Percentiles rank a stretch among this genome's conserved stretches.
These are phyloP conservation scores for Tenthredo distinguenda DNA, from an alignment of 2,888 invertebrate species.

Conservation along the genomic window DNA sequence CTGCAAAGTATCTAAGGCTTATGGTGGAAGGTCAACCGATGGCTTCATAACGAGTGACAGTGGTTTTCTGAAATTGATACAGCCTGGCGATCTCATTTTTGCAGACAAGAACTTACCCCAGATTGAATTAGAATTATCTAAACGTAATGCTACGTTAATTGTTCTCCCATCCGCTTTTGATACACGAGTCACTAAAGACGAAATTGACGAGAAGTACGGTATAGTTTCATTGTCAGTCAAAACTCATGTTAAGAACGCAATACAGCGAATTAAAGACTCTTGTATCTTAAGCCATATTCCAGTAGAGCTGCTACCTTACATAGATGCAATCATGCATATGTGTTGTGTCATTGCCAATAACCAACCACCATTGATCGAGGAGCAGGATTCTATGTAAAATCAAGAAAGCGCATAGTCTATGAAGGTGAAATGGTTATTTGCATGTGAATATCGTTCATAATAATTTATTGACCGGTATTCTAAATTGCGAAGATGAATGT, in stretches of 20 bases:
- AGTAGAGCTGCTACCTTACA: constrained; percentile 27
- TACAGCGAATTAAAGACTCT: constrained; percentile 52
- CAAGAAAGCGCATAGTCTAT: neutral
- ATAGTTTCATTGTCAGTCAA: constrained; percentile 34
- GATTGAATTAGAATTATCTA: neutral
- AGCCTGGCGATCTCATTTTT: constrained; percentile 49
- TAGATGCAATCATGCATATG: constrained; percentile 54
- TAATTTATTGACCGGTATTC: neutral
- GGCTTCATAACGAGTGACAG: constrained; percentile 61
- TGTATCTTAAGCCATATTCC: constrained; percentile 49
- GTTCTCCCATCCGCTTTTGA: neutral
- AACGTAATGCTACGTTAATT: neutral
- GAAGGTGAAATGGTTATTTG: neutral
- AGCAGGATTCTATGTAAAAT: neutral
- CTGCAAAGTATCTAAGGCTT: constrained; percentile 61
- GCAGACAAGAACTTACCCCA: neutral
- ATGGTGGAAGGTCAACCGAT: constrained; percentile 61
- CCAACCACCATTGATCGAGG: neutral
- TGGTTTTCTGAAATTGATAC: constrained; percentile 62
- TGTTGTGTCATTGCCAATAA: constrained; percentile 55
- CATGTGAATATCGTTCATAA: too few relatives aligned
- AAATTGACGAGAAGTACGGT: constrained; percentile 32
- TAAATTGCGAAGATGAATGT: neutral
- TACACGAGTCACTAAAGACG: constrained; percentile 26
- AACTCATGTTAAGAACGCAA: constrained; percentile 43